Percentiles rank a stretch among this genome's conserved stretches.
Conservation (phyloP, 2,797 vertebrate genomes). For the Pangasius sanitwongsei region DNA sequence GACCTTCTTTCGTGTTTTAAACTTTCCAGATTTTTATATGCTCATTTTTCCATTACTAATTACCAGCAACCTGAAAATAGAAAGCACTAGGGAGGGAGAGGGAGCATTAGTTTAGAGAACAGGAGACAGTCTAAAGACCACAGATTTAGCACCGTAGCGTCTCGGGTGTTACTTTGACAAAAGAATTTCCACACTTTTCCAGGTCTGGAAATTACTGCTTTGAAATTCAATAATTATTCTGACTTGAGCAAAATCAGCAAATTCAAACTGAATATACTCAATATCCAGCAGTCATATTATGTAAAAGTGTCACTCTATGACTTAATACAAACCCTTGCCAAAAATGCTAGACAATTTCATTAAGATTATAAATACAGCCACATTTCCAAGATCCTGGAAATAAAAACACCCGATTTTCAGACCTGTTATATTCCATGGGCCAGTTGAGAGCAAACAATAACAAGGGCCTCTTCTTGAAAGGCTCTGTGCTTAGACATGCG, state of each 20-base stretch:
- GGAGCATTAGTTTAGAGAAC: neutral
- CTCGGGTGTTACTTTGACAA: neutral
- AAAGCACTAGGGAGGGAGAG: too few relatives aligned
- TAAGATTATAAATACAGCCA: neutral
- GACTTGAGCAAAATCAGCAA: neutral
- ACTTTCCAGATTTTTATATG: neutral
- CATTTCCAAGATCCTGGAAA: constrained; percentile 7
- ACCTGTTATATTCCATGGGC: constrained; percentile 35
- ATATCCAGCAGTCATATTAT: neutral
- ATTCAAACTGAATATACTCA: neutral
- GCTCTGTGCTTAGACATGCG: constrained; percentile 58
- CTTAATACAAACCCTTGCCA: neutral
- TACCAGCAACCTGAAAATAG: too few relatives aligned
- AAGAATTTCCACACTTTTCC: neutral
- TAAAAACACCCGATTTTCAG: constrained; percentile 15
- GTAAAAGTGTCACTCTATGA: neutral
- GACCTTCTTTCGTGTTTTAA: neutral
- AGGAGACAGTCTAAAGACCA: neutral
- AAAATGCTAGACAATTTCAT: constrained; percentile 15
- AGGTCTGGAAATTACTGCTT: neutral
- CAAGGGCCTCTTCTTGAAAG: constrained; percentile 54
- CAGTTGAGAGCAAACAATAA: constrained; percentile 56
- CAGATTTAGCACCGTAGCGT: neutral
- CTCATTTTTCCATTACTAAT: neutral
- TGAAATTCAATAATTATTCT: neutral